Percentiles rank a stretch among this genome's conserved stretches.
These are phyloP conservation scores for Ichneumoninae sp. DNA, from an alignment of 2,888 invertebrate species.

Conservation along the genomic window DNA sequence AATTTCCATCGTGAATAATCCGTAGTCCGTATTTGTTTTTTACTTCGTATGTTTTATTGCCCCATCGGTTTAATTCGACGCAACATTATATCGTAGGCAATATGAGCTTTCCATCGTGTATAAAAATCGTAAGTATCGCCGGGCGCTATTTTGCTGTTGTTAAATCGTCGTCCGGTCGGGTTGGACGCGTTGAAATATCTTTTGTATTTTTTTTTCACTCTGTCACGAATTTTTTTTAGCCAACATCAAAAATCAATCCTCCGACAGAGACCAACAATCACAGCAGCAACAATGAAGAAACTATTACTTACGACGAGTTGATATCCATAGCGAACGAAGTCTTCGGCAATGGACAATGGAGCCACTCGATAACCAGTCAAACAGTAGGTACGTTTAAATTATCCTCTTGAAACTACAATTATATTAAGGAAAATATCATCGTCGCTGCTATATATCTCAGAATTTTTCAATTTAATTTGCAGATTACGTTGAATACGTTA, in stretches of 20 bases:
- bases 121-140: constrained; percentile 68
- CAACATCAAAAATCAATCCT: constrained; percentile 36
- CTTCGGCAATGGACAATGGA: constrained; percentile 74
- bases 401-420: background rate
- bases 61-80: background rate
- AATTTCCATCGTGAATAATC: background rate
- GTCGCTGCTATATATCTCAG: background rate
- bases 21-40: background rate
- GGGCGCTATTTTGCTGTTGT: constrained; percentile 64
- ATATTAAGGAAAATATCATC: background rate
- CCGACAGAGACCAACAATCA: background rate
- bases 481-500: constrained; percentile 74
- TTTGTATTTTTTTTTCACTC: constrained; percentile 1
- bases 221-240: constrained; percentile 44
- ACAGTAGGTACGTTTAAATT: constrained; percentile 69
- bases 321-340: constrained; percentile 71
- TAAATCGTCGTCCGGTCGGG: constrained; percentile 43
- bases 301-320: constrained; percentile 66
- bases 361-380: constrained; percentile 73
- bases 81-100: constrained; percentile 6
- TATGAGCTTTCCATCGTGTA: constrained; percentile 66
- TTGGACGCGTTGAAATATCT: background rate
- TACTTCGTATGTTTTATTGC: background rate
- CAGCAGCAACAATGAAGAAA: constrained; percentile 24
- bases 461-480: constrained; percentile 9